Base-by-base conservation (phyloP, 1,140 invertebrate species). In the Capitella teleta region DNA sequence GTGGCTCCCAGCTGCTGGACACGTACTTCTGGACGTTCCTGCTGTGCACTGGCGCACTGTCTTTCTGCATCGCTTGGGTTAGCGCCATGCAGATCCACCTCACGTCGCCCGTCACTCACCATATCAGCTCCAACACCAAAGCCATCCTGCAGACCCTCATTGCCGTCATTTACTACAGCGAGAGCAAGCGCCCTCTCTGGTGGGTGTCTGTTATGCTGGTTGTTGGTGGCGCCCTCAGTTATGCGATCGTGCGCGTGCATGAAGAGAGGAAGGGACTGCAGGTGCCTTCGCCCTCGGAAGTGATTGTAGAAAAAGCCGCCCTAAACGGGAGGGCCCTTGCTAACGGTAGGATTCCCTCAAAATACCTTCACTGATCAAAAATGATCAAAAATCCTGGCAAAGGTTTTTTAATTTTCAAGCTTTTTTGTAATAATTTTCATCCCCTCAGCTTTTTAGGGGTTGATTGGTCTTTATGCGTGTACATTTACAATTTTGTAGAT, bases 71-170 rank as follows among this genome's bases (percentile, higher is more conserved):
- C 28, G 64, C 61, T 0, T 68, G 66, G 66, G 60, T 63, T 6
- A 68, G 67, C 53, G 61, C 62, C 19, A 44, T 66, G 19, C 67
- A 70, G 51, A 70, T 72, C 26, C 58, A 67, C 28, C 56, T 65
- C 24, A 72, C 70, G 0, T 70, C 67, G 1, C 68, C 70, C 0
- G 60, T 68, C 3, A 66, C 67, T 2, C 70, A 72, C 53, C 67
- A 72, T 43, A 62, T 72, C 26, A 71, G 67, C 49, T 68, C 68
- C 44, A 72, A 68, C 49, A 58, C 67, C 12, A 71, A 71, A 42
- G 66, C 70, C 1, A 59, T 72, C 4, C 36, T 60, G n/a, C 68
- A 70, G 59, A 70, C 68, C 10, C 37, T 70, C 23, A 52, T 72
- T 18, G 69, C 69, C 8, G 63, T 72, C 10, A 21, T 67, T 5